These are phyloP conservation scores for Alethe castanea DNA, from an alignment of 2,113 vertebrate genomes.

Conservation along the genomic window DNA sequence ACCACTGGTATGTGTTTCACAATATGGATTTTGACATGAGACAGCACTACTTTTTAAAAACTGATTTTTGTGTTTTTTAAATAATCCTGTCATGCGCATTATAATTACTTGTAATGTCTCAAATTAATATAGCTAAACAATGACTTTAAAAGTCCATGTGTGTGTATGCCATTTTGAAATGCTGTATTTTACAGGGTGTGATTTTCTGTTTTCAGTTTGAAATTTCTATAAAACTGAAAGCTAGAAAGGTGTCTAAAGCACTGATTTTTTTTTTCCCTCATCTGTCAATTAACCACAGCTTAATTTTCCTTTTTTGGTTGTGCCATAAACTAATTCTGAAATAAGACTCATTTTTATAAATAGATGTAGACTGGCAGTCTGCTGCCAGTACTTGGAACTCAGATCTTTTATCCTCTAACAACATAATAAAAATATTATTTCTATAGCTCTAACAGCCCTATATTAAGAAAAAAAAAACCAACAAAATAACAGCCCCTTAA, in stretches of 20 bases:
- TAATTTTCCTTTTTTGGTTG: conserved; percentile 48
- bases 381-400: neutral
- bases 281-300: neutral
- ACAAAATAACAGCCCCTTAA: neutral
- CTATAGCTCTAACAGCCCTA: neutral
- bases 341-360: neutral
- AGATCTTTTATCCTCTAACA: neutral
- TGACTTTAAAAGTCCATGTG: neutral
- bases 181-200: conserved; percentile 35
- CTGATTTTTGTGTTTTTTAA: neutral
- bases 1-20: neutral
- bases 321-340: conserved; percentile 57
- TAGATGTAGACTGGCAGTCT: neutral
- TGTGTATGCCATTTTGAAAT: neutral
- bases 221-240: conserved; percentile 42
- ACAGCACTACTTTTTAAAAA: conserved; percentile 1
- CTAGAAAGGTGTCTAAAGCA: conserved; percentile 23
- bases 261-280: conserved; percentile 24
- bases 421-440: neutral
- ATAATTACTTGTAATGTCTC: neutral
- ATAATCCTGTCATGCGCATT: neutral
- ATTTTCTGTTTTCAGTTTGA: conserved; percentile 54
- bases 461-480: neutral
- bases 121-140: neutral
- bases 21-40: neutral